phyloP scores from a whole-genome alignment of 2,888 invertebrate species.

The Amblyteles armatorius region DNA sequence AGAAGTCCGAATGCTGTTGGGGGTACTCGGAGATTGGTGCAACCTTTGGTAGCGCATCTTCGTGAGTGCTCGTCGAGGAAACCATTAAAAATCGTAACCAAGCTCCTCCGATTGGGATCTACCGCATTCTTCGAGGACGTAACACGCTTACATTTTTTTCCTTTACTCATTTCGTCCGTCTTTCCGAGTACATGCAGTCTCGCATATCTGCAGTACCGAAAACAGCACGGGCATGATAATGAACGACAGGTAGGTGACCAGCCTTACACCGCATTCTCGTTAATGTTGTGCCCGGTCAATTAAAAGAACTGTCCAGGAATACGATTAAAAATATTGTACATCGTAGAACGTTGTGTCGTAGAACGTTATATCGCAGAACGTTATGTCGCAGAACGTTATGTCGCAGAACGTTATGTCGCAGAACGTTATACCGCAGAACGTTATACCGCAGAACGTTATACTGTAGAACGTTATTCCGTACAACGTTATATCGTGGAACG shows the following conservation, averaged over 20 bases:
- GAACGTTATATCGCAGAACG: too few relatives aligned
- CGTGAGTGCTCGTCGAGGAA: constrained; percentile 63
- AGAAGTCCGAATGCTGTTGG: constrained; percentile 20
- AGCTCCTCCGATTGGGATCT: constrained; percentile 72
- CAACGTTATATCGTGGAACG: too few relatives aligned
- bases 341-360: too few relatives aligned
- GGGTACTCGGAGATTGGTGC: constrained; percentile 19
- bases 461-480: too few relatives aligned
- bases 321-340: too few relatives aligned
- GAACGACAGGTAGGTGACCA: constrained; percentile 24
- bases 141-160: constrained; percentile 54
- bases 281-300: constrained; percentile 27
- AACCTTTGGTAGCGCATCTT: constrained; percentile 62
- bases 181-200: constrained; percentile 8
- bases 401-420: too few relatives aligned
- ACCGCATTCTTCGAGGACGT: constrained; percentile 71
- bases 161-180: constrained; percentile 4
- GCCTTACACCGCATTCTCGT: constrained; percentile 21
- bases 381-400: too few relatives aligned
- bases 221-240: constrained; percentile 17
- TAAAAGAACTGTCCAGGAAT: constrained; percentile 7
- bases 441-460: too few relatives aligned
- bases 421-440: too few relatives aligned
- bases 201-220: background rate
- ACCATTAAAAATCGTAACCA: constrained; percentile 75